A percentile compares a stretch with the other conserved stretches of the same genome.
Conservation (phyloP, 2,888 invertebrate species). For the Philaethria dido region DNA sequence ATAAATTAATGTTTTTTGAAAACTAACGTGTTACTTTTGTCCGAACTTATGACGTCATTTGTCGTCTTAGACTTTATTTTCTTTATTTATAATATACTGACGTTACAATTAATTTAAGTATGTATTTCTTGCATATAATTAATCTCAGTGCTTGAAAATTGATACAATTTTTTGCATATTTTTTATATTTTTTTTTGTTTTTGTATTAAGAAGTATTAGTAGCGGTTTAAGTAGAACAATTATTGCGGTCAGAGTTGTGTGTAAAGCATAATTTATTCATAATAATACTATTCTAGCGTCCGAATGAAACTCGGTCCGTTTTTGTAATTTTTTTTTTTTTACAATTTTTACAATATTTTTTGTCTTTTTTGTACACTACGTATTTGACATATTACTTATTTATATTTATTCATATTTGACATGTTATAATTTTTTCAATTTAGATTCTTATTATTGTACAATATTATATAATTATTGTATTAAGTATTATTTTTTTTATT, state of each 20-base stretch:
- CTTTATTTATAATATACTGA: not conserved
- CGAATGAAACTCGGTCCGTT: constrained; percentile 31
- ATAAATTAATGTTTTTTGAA: not conserved
- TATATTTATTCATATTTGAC: no score
- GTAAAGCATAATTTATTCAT: constrained; percentile 8
- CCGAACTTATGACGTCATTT: not conserved
- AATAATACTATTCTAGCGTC: constrained; percentile 23
- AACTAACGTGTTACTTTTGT: not conserved
- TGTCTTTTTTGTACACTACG: constrained; percentile 10
- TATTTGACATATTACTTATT: not conserved
- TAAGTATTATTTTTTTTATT: not conserved
- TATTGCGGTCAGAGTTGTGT: constrained; percentile 20
- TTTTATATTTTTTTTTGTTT: constrained; percentile 25
- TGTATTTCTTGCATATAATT: not conserved
- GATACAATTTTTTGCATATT: constrained; percentile 27
- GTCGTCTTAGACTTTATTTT: not conserved
- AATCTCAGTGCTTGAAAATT: not conserved
- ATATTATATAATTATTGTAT: not conserved
- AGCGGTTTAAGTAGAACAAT: constrained; percentile 40
- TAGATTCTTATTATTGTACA: constrained; percentile 1
- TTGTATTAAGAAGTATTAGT: constrained; percentile 39
- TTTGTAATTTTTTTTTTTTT: constrained; percentile 24
- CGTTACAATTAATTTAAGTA: no score
- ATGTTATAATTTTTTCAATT: constrained; percentile 4
- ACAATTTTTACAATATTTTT: constrained; percentile 21